Percentiles rank a stretch among this genome's conserved stretches.
These are phyloP conservation scores for Teleopsis dalmanni DNA, from an alignment of 1,140 invertebrate genomes.

Conservation along the genomic window DNA sequence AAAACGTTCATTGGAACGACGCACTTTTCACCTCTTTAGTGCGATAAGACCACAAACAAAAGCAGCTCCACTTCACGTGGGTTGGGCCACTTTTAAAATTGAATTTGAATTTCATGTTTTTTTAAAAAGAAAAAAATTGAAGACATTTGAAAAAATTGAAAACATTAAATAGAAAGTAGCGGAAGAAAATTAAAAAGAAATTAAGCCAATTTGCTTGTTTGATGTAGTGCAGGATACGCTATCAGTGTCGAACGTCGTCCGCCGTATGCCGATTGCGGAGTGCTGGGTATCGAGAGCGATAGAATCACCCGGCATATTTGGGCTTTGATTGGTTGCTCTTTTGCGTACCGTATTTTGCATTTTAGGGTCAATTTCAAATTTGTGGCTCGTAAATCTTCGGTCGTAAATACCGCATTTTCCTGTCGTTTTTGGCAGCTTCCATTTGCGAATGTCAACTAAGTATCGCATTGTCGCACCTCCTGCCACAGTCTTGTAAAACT, in stretches of 20 bases:
- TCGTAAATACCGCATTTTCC: conserved; percentile 5
- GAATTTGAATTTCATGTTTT: conserved; percentile 9
- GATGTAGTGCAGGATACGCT: background rate
- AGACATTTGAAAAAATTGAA: background rate
- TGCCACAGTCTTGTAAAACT: background rate
- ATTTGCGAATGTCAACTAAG: conserved; percentile 1
- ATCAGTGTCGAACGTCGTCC: background rate
- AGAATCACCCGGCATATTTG: background rate
- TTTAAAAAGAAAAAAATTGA: background rate
- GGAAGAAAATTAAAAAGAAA: conserved; percentile 16
- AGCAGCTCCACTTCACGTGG: too few relatives aligned
- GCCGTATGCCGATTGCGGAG: conserved; percentile 2
- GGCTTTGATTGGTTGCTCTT: background rate
- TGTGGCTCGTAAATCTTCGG: conserved; percentile 13
- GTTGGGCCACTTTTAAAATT: conserved; percentile 2
- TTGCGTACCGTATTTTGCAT: background rate
- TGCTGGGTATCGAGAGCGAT: too few relatives aligned
- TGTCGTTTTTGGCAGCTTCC: conserved; percentile 9
- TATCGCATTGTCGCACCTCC: background rate
- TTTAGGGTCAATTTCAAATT: conserved; percentile 14
- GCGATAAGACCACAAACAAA: background rate
- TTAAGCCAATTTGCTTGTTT: conserved; percentile 15
- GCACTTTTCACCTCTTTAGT: background rate
- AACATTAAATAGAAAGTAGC: conserved; percentile 3
- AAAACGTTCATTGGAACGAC: background rate